Base-by-base conservation (phyloP, 2,113 vertebrate species). In the Engraulis encrasicolus region DNA sequence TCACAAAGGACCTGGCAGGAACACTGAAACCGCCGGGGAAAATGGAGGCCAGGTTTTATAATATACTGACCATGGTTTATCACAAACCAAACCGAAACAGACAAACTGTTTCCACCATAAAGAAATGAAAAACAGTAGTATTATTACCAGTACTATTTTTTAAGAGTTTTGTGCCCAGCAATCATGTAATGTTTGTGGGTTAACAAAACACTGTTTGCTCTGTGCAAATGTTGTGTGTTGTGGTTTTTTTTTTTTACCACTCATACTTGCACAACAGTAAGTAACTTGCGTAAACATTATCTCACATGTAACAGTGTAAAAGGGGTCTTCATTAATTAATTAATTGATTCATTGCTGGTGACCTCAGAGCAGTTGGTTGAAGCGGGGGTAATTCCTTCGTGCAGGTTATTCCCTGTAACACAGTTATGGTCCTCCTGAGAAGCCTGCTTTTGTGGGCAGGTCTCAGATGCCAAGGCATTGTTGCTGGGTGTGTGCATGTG, bases 401-500 rank as follows among this genome's bases (percentile, higher is more conserved):
- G 37, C 27, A 78, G 79, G 81, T 80, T 78, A 31, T 85, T 83
- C 36, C 23, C 83, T 14, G 15, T 81, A 23, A 66, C 38, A 58
- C 77, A 66, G 36, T 81, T 82, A 20, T 85, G 81, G 50, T 81
- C 50, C 27, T 79, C 78, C 1, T 74, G 66, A 36, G 7, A 78
- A 6, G 50, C 38, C 19, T 78, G 50, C 74, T 81, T 84, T 80
- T 86, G 54, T 20, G 45, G 79, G 20, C 31, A 27, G 19, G 48
- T 80, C 14, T 81, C 83, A 31, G 31, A 45, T 23, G 82, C 50
- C 40, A 45, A 12, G 4, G 40, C 18, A 49, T 85, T 83, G 31
- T 84, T 80, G 52, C 31, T 54, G 7, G 50, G 14, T 48, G 66
- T 40, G 85, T 86, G 84, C 88, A 89, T 87, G 34, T 86, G 83